phyloP scores from a whole-genome alignment of 2,888 invertebrate genomes.

The Liopterus haemorrhoidalis region DNA sequence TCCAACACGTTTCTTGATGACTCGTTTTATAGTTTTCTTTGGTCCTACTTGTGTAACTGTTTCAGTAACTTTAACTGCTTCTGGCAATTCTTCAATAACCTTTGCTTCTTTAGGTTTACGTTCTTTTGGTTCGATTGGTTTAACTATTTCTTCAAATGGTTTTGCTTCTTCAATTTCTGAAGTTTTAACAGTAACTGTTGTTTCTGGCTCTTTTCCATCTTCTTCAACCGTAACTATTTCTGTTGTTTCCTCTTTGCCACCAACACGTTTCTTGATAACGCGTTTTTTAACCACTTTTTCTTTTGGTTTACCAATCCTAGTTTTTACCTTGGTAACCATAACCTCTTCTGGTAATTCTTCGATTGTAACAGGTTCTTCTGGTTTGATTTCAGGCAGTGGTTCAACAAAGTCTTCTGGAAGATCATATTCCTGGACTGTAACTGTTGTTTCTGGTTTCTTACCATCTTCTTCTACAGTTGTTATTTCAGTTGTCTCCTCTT shows the following conservation, averaged over 20 bases:
- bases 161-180: slow-evolving; percentile 22
- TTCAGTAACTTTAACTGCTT: slow-evolving; percentile 36
- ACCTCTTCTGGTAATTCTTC: slow-evolving; percentile 41
- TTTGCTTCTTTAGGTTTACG: slow-evolving; percentile 18
- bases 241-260: slow-evolving; percentile 37
- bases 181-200: slow-evolving; percentile 40
- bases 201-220: slow-evolving; percentile 40
- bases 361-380: slow-evolving; percentile 25
- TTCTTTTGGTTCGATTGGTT: slow-evolving; percentile 16
- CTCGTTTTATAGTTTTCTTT: slow-evolving; percentile 40
- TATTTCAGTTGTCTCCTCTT: slow-evolving; percentile 35
- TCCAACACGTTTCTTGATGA: slow-evolving; percentile 39
- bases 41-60: slow-evolving; percentile 30
- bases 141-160: slow-evolving; percentile 25
- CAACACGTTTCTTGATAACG: slow-evolving; percentile 39
- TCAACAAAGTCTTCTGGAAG: slow-evolving; percentile 11
- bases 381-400: slow-evolving; percentile 21
- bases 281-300: slow-evolving; percentile 38
- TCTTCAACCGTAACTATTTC: slow-evolving; percentile 42
- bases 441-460: slow-evolving; percentile 34
- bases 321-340: slow-evolving; percentile 33
- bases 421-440: slow-evolving; percentile 20
- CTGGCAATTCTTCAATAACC: slow-evolving; percentile 37
- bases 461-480: slow-evolving; percentile 38
- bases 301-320: slow-evolving; percentile 36